These are phyloP conservation scores for Erythrocebus patas DNA, from an alignment of 2,113 vertebrate genomes.

Conservation along the genomic window DNA sequence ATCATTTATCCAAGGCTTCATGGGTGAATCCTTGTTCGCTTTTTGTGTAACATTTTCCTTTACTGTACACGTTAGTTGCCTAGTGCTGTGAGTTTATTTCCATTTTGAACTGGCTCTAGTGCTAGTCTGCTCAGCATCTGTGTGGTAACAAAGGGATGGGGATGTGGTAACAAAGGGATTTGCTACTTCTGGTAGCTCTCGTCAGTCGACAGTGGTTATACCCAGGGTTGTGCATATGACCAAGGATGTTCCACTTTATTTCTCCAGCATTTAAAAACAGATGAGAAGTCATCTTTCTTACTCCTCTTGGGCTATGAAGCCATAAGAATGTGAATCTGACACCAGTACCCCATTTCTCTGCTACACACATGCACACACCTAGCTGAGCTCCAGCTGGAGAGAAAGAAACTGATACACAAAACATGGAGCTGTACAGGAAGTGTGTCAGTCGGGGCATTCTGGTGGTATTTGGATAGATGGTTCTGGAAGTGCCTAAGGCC, in stretches of 20 bases:
- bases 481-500: not conserved
- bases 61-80: not conserved
- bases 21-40: not conserved
- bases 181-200: not conserved
- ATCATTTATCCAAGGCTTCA: not conserved
- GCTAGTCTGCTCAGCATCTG: not conserved
- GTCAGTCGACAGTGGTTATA: not conserved
- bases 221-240: not conserved
- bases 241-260: not conserved
- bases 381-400: not conserved
- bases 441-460: not conserved
- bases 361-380: fast-evolving
- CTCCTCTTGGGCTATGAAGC: not conserved
- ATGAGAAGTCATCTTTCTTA: not conserved
- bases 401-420: not conserved
- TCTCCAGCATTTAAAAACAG: not conserved
- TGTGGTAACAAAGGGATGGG: not conserved
- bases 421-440: not conserved
- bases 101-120: not conserved
- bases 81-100: not conserved
- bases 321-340: not conserved
- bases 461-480: not conserved
- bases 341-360: fast-evolving
- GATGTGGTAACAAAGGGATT: not conserved
- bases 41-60: slow-evolving; percentile 32